Evolutionary conservation across 1,140 invertebrate genomes (phyloP), one percentile per base, ranked within the genome.

Genomic region (Penaeus indicus): DNA sequence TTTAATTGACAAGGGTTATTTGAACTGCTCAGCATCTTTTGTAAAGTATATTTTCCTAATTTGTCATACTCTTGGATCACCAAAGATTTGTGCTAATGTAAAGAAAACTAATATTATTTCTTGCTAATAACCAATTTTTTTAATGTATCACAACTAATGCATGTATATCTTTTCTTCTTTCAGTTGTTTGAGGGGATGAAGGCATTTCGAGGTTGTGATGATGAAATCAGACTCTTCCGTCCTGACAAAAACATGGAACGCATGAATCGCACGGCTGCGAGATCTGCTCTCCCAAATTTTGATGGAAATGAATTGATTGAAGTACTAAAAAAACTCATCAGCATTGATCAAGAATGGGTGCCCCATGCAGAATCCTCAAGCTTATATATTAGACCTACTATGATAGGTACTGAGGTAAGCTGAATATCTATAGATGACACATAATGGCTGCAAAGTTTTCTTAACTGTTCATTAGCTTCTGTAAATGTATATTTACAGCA

Each of bases 131-230:
- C 38, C 38, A 85, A 27, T 27, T 47, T 25, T 62, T 42, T 54
- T 16, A 2, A 54, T 11, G 54, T 54, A 54, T 54, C 16, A 54
- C 54, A 54, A 54, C 54, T 88, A 32, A 60, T 79, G 5, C 22
- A 25, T 21, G 21, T 18, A 18, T 42, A 11, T 82, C 61, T 19
- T 63, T 81, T 88, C 79, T 69, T 47, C 88, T 92, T 92, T 86
- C 93, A 99, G 97, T 93, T 99, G 85, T 99, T 99, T 92, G 99
- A 99, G 95, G 99, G 99, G 77, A 95, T 99, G 95, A 99, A 99
- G 94, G 98, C 98, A 0, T 99, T 97, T 92, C 95, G 97, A 92
- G 97, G 98, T n/a, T 94, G 95, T 10, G 98, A 99, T 93, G 96
- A 96, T 78, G 96, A 96, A 94, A 97, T 99, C 84, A 94, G 98